Evolutionary conservation across 1,140 invertebrate species (phyloP).

Genomic region (Drosophila cardini): DNA sequence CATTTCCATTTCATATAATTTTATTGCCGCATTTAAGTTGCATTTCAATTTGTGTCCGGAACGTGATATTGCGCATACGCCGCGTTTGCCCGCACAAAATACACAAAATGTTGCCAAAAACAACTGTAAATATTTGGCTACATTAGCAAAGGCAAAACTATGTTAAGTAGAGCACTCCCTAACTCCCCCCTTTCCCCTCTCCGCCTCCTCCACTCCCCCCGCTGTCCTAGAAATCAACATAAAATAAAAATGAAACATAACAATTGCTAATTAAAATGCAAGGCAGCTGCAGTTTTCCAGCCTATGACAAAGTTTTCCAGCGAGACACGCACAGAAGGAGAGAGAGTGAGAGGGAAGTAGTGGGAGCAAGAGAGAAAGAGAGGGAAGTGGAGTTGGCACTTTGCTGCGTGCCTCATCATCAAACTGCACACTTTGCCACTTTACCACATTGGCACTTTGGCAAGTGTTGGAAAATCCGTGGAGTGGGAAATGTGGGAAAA

Average conservation of each 20-base stretch:
- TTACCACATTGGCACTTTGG: conserved; percentile 43
- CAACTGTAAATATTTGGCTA: conserved; percentile 73
- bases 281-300: conserved; percentile 42
- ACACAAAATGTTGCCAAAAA: conserved; percentile 42
- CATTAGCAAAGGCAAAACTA: conserved; percentile 61
- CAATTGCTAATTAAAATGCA: conserved; percentile 77
- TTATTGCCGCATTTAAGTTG: conserved; percentile 71
- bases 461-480: not conserved
- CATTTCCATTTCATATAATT: conserved; percentile 65
- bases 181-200: not conserved
- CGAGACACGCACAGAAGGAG: conserved; percentile 9
- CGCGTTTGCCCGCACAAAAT: conserved; percentile 31
- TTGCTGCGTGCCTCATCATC: conserved; percentile 47
- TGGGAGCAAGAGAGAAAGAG: not conserved
- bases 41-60: conserved; percentile 68
- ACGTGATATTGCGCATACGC: conserved; percentile 58
- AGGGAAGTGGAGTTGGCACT: not conserved
- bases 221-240: not conserved
- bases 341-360: conserved; percentile 1
- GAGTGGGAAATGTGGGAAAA: conserved; percentile 1
- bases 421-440: conserved; percentile 51
- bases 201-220: not conserved
- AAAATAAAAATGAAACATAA: conserved; percentile 29
- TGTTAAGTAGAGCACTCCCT: conserved; percentile 46
- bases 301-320: conserved; percentile 60